Base-by-base conservation (phyloP, 2,797 vertebrate species). In the Eulemur rubriventer region DNA sequence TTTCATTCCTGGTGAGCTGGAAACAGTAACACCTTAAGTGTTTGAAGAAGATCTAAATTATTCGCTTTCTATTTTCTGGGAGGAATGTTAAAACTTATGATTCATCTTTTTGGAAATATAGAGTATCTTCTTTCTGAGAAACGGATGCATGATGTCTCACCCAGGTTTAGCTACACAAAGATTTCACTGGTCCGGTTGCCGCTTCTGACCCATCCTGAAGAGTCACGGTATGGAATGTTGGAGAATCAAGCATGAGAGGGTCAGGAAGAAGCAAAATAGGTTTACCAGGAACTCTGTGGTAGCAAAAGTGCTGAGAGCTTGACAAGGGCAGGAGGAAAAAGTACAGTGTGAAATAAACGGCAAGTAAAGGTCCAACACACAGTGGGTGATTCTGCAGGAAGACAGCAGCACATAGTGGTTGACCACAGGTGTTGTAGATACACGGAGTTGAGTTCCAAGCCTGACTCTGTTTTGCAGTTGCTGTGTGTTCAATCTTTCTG, bases 61-160 rank as follows among this genome's bases (percentile, higher is more conserved):
- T 38, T 33, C 28, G 50, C 57, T 28, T 46, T 89, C 41, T 67
- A 20, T 12, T 24, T 83, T 92, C 91, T 57, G 33, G 69, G 79
- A 57, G 30, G 52, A 75, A 20, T 12, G 24, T 82, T 69, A 75
- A 55, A 67, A 46, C 30, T 48, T 22, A 52, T 4, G 57, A 48
- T 78, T 91, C 81, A 20, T 33, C 65, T 41, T 57, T 91, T 91
- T 3, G n/a, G 22, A 89, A 79, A 70, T 11, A 46, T 6, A 17
- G 12, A n/a, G 18, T 43, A 28, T 35, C 73, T 87, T 87, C 24
- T 75, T 96, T 75, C 72, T 72, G n/a, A 81, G 65, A 52, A 55
- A 33, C 33, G 16, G 41, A 73, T 57, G 79, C 41, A 12, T 26
- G 24, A 14, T 41, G 33, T 48, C 9, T 57, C 52, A 59, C 18